These are phyloP conservation scores for Erannis defoliaria DNA, from an alignment of 2,888 invertebrate species.

Conservation along the genomic window DNA sequence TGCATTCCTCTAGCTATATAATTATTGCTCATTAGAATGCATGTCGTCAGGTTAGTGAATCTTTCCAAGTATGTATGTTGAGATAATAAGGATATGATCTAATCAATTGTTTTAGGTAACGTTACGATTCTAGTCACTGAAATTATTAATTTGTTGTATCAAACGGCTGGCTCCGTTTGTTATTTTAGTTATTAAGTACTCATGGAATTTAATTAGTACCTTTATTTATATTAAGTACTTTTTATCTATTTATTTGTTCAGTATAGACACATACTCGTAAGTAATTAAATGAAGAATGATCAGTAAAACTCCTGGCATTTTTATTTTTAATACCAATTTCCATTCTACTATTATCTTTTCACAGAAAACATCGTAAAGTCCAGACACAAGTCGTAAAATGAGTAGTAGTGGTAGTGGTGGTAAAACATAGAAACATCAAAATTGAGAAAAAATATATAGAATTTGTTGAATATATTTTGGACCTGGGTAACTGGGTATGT, in stretches of 20 bases:
- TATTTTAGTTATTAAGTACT: background rate
- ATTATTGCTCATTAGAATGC: background rate
- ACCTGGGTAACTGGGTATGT: no score
- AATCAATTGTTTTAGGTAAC: slow-evolving; percentile 6
- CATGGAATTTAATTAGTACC: background rate
- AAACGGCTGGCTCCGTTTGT: slow-evolving; percentile 40
- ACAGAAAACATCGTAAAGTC: no score
- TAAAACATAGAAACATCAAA: no score
- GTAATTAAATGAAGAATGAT: slow-evolving; percentile 3
- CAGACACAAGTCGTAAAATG: no score
- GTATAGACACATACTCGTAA: background rate
- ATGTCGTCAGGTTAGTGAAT: background rate
- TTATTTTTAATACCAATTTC: background rate
- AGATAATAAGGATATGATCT: background rate
- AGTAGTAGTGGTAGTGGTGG: no score
- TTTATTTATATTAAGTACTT: background rate
- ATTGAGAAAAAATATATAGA: no score
- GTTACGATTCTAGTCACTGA: slow-evolving; percentile 29
- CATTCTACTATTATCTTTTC: no score
- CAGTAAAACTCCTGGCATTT: background rate
- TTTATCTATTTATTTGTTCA: background rate
- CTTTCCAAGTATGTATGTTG: background rate
- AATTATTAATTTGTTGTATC: slow-evolving; percentile 23
- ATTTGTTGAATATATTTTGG: no score
- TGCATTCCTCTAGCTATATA: background rate